Evolutionary conservation across 2,888 invertebrate genomes (phyloP), one percentile per base, ranked within the genome.

Genomic region (Caenorhabditis panamensis): DNA sequence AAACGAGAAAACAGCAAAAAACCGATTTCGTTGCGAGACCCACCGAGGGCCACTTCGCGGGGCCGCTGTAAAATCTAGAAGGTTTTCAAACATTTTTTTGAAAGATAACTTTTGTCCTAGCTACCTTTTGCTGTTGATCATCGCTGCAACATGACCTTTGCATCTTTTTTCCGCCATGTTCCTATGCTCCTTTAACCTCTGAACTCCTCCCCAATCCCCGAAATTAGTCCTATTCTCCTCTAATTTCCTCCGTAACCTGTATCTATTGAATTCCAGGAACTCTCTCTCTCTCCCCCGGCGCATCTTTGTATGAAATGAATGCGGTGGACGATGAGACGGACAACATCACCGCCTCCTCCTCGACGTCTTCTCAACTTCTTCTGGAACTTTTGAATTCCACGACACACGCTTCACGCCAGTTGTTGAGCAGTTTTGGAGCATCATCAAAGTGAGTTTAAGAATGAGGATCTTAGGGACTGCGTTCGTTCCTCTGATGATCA

Each of bases 321-420:
- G 58, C 61, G 37, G 63, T 56, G 11, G 68, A 77, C 44, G 77
- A 63, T 22, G 61, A n/a, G n/a, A n/a, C n/a, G n/a, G n/a, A 59
- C 51, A 61, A 68, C 76, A 47, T n/a, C 26, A 13, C 67, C 8
- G 18, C 63, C n/a, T 66, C 54, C 49, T 47, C 61, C 6, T 58
- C 24, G 31, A 36, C 36, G 22, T 20, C 54, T 11, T 37, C 24
- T 4, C 67, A 13, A 9, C 67, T 18, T 28, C 56, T 47, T 18
- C 47, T 47, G 5, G 47, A 47, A 6, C 47, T 47, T 47, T 20
- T 59, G 41, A 20, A 59, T 36, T 31, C 20, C 28, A 22, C 58
- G 31, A 31, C 58, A 31, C 31, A 31, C 31, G 31, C 31, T 31
- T 31, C 31, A 6, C 31, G 31, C 4, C 31, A 31, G 9, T 9